Conservation (phyloP, 2,797 vertebrate species). For the Xenops minutus region DNA sequence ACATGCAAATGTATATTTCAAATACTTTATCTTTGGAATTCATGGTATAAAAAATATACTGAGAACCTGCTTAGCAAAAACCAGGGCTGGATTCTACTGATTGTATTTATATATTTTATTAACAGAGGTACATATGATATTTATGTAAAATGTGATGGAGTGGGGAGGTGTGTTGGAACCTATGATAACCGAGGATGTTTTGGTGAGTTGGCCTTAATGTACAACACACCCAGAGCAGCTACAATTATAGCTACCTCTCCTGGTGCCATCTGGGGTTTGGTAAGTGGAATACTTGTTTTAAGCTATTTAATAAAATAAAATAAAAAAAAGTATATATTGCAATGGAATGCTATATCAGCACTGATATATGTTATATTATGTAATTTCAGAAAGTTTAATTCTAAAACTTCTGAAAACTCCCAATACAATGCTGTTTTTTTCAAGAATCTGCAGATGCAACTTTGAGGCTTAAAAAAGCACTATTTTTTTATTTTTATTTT, state of each 20-base stretch:
- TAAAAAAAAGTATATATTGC: neutral
- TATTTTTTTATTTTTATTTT: too few species aligned
- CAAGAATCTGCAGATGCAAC: neutral
- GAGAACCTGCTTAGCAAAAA: neutral
- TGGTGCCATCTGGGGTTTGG: conserved; percentile 97
- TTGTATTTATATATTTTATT: conserved; percentile 5
- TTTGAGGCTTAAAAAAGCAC: neutral
- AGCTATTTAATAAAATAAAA: neutral
- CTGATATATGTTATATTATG: neutral
- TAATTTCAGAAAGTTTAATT: neutral
- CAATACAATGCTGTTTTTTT: neutral
- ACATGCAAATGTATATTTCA: neutral
- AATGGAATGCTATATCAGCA: neutral
- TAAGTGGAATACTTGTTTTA: conserved; percentile 75
- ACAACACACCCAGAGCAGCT: conserved; percentile 96
- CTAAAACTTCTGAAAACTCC: neutral
- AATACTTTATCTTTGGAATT: neutral
- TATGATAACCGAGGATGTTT: conserved; percentile 97
- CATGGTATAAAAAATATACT: neutral
- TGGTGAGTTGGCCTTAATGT: conserved; percentile 98
- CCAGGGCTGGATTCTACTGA: neutral
- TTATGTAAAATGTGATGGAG: conserved; percentile 87
- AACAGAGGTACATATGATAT: conserved; percentile 93
- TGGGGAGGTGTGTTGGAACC: conserved; percentile 88
- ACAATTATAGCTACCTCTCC: conserved; percentile 94